Evolutionary conservation across 2,888 invertebrate genomes (phyloP).

Genomic region (Cephonodes hylas): DNA sequence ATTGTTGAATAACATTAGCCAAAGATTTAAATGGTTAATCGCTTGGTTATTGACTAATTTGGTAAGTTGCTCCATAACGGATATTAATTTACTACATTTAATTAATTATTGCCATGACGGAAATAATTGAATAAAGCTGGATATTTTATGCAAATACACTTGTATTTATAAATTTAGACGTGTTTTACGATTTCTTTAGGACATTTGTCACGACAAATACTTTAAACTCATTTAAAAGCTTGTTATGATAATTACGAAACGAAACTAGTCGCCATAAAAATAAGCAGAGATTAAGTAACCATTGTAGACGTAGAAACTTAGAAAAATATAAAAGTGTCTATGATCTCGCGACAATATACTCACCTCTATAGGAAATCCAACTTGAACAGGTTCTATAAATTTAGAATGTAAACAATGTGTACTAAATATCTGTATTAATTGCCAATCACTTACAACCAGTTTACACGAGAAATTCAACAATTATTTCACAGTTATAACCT

Average conservation of each 20-base stretch:
- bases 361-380: slow-evolving; percentile 8
- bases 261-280: background rate
- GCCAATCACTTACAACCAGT: background rate
- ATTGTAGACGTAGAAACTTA: background rate
- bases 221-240: too few species aligned
- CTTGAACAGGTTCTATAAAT: slow-evolving; percentile 3
- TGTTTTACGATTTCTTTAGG: too few species aligned
- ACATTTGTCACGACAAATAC: too few species aligned
- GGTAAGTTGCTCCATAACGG: too few species aligned
- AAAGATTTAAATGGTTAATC: too few species aligned
- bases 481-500: background rate
- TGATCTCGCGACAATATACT: background rate
- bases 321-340: slow-evolving; percentile 2
- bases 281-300: background rate
- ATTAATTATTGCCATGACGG: too few species aligned
- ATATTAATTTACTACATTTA: too few species aligned
- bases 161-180: too few species aligned
- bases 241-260: background rate
- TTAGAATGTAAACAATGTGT: slow-evolving; percentile 6
- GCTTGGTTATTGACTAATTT: too few species aligned
- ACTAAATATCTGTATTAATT: background rate
- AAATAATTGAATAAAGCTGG: too few species aligned
- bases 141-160: too few species aligned
- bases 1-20: too few species aligned
- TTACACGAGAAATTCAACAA: background rate